Evolutionary conservation across 2,113 vertebrate genomes (phyloP).

Genomic region (Coreoperca whiteheadi): DNA sequence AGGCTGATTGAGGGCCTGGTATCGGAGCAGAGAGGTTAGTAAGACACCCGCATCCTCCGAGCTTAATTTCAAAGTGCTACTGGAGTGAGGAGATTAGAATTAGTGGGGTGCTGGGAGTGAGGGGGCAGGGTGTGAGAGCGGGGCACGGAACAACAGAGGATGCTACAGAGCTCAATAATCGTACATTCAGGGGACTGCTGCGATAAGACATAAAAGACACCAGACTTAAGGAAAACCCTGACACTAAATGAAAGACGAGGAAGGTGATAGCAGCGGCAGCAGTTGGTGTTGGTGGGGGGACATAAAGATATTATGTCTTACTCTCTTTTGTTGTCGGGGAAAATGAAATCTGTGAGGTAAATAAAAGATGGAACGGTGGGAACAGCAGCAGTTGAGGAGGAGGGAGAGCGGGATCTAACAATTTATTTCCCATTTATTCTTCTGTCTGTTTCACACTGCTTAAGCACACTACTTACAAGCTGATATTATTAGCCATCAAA

Average conservation of each 20-base stretch:
- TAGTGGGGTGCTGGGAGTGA: constrained; percentile 47
- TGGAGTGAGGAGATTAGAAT: constrained; percentile 78
- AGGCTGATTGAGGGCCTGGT: constrained; percentile 67
- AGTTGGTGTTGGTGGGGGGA: background rate
- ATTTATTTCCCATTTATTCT: constrained; percentile 68
- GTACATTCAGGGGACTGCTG: constrained; percentile 62
- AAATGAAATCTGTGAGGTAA: constrained; percentile 43
- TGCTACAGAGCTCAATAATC: constrained; percentile 70
- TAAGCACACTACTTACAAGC: constrained; percentile 80
- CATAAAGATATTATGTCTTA: background rate
- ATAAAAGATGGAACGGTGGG: constrained; percentile 36
- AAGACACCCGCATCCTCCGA: constrained; percentile 67
- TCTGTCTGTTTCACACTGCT: constrained; percentile 65
- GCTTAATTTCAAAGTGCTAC: constrained; percentile 80
- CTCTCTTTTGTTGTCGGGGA: constrained; percentile 43
- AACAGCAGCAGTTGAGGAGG: constrained; percentile 29
- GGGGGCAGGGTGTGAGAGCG: constrained; percentile 54
- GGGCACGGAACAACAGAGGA: constrained; percentile 70
- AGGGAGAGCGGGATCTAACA: constrained; percentile 38
- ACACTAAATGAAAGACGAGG: constrained; percentile 56
- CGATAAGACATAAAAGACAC: constrained; percentile 74
- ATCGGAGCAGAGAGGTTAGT: constrained; percentile 69
- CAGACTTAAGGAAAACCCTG: constrained; percentile 66
- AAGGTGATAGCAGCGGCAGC: constrained; percentile 14
- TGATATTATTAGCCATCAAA: constrained; percentile 80